Conservation (phyloP, 35 echinoderm and acorn worm genomes). For the Heliocidaris tuberculata region DNA sequence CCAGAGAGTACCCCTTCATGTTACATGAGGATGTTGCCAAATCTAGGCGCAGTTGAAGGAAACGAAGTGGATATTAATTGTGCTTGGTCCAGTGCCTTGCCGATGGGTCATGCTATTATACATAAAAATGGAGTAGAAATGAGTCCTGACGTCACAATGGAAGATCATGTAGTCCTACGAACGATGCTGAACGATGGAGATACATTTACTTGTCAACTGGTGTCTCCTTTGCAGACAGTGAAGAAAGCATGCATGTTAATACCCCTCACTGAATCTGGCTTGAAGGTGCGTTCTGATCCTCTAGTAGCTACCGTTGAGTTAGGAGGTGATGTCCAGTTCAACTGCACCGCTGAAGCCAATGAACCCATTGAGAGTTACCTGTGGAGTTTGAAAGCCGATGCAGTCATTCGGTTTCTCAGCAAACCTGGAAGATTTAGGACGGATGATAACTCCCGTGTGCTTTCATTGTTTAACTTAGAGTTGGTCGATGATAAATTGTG, state of each 20-base stretch:
- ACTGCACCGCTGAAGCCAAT: slow-evolving; percentile 24
- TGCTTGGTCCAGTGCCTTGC: not conserved
- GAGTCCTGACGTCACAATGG: not conserved
- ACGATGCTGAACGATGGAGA: not conserved
- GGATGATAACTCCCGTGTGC: not conserved
- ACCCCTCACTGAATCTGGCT: not conserved
- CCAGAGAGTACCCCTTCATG: not conserved
- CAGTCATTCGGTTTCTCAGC: slow-evolving; percentile 6
- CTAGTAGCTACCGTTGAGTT: not conserved
- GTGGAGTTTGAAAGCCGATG: slow-evolving; percentile 45
- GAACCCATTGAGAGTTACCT: slow-evolving; percentile 22
- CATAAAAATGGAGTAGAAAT: not conserved
- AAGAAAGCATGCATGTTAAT: not conserved
- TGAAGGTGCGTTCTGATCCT: slow-evolving; percentile 30
- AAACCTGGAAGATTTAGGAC: not conserved
- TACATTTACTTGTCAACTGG: not conserved
- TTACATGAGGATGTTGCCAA: not conserved
- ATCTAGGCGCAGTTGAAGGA: not conserved
- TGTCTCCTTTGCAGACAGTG: not conserved
- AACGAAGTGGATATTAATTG: slow-evolving; percentile 16
- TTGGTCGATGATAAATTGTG: not conserved
- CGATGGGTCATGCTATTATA: slow-evolving; percentile 11
- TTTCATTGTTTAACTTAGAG: not conserved
- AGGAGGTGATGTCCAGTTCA: slow-evolving; percentile 27
- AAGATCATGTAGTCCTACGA: not conserved